Conservation (phyloP, 2,888 invertebrate genomes). For the Pachliopta kotzebuea region DNA sequence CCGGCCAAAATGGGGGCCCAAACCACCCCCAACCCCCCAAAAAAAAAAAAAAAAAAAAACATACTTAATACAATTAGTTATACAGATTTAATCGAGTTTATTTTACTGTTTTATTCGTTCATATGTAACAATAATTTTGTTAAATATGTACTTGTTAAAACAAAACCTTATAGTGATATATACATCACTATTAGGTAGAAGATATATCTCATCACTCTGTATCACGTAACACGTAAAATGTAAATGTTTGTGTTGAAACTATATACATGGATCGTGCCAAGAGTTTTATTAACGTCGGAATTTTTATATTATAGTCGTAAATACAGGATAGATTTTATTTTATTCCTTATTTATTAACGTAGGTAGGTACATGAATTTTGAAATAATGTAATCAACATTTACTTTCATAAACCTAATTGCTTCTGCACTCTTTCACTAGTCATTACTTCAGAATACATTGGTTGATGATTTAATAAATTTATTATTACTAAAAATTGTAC, state of each 20-base stretch:
- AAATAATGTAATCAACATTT: not conserved
- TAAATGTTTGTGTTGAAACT: conserved; percentile 4
- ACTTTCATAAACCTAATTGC: not conserved
- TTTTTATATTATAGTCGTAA: not conserved
- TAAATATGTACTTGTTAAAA: too few species aligned
- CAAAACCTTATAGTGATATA: too few species aligned
- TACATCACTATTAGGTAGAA: too few species aligned
- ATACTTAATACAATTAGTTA: too few species aligned
- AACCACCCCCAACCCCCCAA: too few species aligned
- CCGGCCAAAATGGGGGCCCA: too few species aligned
- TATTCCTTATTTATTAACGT: not conserved
- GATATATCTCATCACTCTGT: conserved; percentile 3
- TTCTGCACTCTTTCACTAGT: not conserved
- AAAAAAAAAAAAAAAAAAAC: too few species aligned
- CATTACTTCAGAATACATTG: not conserved
- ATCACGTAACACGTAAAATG: conserved; percentile 13
- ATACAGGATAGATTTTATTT: not conserved
- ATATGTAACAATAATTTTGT: too few species aligned
- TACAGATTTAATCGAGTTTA: too few species aligned
- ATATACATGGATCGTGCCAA: conserved; percentile 8
- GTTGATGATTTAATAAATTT: not conserved
- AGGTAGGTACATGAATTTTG: not conserved
- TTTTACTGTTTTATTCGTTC: too few species aligned
- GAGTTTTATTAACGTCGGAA: not conserved
- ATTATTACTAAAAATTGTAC: not conserved